Evolutionary conservation across 2,113 vertebrate genomes (phyloP).

Genomic region (Scytalopus superciliaris): DNA sequence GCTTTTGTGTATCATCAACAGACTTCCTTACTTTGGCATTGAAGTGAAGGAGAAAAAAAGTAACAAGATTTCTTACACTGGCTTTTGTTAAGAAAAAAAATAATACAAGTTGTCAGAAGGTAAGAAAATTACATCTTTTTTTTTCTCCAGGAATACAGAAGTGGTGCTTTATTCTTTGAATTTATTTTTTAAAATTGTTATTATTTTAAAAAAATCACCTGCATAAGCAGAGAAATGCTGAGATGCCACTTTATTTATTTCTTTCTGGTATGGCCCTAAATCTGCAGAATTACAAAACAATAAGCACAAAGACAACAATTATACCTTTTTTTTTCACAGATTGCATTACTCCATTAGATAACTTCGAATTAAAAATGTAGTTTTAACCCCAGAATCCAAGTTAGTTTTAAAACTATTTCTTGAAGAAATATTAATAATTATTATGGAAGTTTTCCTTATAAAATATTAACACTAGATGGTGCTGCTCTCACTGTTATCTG

Average conservation of each 20-base stretch:
- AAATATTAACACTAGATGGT: slow-evolving; percentile 75
- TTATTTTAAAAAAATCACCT: background rate
- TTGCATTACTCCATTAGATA: background rate
- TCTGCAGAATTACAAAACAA: background rate
- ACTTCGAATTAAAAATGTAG: background rate
- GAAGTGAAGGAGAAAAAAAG: background rate
- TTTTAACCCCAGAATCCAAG: background rate
- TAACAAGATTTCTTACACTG: background rate
- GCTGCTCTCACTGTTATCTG: slow-evolving; percentile 48
- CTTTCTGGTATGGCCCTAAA: background rate
- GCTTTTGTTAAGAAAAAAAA: background rate
- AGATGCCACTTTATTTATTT: background rate
- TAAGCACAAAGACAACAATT: background rate
- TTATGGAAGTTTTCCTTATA: background rate
- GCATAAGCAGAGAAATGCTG: background rate
- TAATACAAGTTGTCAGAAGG: background rate
- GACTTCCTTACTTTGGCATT: background rate
- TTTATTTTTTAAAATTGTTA: background rate
- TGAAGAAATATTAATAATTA: background rate
- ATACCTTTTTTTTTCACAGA: background rate
- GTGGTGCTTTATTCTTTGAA: background rate
- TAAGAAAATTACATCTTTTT: background rate
- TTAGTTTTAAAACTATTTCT: background rate
- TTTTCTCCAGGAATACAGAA: background rate
- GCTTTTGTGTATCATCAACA: background rate